Evolutionary conservation across 2,888 invertebrate genomes (phyloP).

Genomic region (Hirtodrosophila confusa): DNA sequence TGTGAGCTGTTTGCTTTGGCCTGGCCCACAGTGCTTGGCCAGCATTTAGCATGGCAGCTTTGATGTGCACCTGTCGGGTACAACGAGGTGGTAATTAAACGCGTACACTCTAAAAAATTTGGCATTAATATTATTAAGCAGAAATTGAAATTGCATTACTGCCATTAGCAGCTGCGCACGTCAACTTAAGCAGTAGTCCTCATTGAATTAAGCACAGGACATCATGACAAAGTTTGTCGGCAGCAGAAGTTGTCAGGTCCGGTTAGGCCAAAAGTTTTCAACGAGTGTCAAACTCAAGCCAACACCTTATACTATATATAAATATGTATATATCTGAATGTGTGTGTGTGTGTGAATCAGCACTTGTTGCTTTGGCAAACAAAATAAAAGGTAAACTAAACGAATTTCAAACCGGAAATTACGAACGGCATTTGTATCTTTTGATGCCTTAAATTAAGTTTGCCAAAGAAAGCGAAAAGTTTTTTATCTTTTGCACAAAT

Average conservation of each 20-base stretch:
- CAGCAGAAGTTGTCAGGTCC: slow-evolving; percentile 34
- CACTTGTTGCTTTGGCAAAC: slow-evolving; percentile 49
- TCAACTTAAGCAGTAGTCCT: slow-evolving; percentile 44
- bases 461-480: slow-evolving; percentile 19
- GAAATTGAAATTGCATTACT: slow-evolving; percentile 72
- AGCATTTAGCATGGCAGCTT: slow-evolving; percentile 18
- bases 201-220: slow-evolving; percentile 54
- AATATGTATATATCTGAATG: not conserved
- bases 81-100: slow-evolving; percentile 36
- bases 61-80: slow-evolving; percentile 31
- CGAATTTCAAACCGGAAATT: slow-evolving; percentile 71
- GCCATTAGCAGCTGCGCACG: slow-evolving; percentile 55
- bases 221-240: slow-evolving; percentile 29
- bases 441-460: slow-evolving; percentile 73
- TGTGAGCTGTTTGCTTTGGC: slow-evolving; percentile 34
- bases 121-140: slow-evolving; percentile 58
- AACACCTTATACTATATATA: slow-evolving; percentile 3
- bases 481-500: slow-evolving; percentile 14
- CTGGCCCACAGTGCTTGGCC: slow-evolving; percentile 20
- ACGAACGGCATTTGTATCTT: slow-evolving; percentile 62
- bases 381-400: slow-evolving; percentile 53
- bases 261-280: slow-evolving; percentile 50
- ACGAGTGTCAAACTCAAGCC: slow-evolving; percentile 45
- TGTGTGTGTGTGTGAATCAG: slow-evolving; percentile 8
- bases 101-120: slow-evolving; percentile 14